Conservation (phyloP, 2,113 vertebrate species). For the Acrocephalus arundinaceus region DNA sequence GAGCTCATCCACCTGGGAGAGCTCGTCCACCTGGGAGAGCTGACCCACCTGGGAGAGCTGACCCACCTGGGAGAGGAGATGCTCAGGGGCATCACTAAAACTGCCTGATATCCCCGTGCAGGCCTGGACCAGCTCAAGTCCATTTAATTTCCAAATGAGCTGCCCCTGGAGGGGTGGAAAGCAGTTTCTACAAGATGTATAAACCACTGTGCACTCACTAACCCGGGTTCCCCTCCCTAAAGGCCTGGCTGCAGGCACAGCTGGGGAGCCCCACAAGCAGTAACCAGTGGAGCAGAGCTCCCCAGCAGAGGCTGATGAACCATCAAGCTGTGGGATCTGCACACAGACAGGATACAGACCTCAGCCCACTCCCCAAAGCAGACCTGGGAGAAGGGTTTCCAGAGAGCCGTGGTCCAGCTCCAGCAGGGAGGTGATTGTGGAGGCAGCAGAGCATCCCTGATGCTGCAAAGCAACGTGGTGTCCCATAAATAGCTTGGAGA, state of each 20-base stretch:
- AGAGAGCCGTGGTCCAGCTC: neutral
- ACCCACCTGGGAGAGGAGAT: neutral
- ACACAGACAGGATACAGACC: fast-evolving
- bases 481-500: neutral
- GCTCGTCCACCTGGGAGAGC: neutral
- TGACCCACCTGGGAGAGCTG: no score
- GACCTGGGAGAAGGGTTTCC: neutral
- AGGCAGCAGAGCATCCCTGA: neutral
- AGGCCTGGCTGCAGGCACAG: neutral
- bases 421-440: neutral
- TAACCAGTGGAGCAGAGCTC: neutral
- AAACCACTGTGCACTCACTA: neutral
- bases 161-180: neutral
- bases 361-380: neutral
- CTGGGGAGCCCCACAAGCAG: neutral
- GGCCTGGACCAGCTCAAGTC: neutral
- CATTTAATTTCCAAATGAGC: neutral
- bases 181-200: neutral
- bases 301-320: neutral
- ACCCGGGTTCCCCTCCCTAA: neutral
- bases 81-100: neutral
- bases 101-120: fast-evolving
- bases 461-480: neutral
- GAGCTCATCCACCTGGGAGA: neutral
- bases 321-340: neutral